Conservation (phyloP, 2,797 vertebrate species). For the Fratercula arctica region DNA sequence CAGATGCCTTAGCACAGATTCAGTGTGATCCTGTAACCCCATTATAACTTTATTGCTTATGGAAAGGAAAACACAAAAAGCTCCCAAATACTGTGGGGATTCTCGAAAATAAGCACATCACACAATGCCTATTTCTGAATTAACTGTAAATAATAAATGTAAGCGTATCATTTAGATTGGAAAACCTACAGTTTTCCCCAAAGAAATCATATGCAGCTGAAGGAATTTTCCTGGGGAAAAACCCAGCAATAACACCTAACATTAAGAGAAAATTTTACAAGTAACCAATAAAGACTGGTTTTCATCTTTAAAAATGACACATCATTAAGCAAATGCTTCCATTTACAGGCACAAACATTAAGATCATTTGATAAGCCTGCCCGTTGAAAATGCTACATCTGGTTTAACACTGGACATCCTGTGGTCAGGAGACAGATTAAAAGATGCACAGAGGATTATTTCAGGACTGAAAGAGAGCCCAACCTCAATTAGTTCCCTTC, state of each 20-base stretch:
- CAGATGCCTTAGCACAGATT: constrained; percentile 58
- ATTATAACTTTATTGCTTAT: constrained; percentile 46
- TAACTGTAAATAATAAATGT: constrained; percentile 39
- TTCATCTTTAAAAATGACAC: background rate
- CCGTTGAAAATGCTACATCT: background rate
- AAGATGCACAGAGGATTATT: background rate
- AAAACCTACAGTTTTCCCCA: background rate
- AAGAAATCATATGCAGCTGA: background rate
- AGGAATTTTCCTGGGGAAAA: constrained; percentile 15
- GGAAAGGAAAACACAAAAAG: constrained; percentile 37
- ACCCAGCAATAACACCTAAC: background rate
- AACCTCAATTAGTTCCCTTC: background rate
- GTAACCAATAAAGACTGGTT: background rate
- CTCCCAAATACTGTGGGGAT: constrained; percentile 16
- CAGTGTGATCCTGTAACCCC: constrained; percentile 46
- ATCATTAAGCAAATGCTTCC: background rate
- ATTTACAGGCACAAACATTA: background rate
- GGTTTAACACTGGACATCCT: background rate
- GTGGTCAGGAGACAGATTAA: background rate
- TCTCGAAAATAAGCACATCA: background rate
- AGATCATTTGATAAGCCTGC: background rate
- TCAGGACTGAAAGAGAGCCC: background rate
- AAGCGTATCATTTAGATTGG: background rate
- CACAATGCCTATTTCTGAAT: constrained; percentile 16
- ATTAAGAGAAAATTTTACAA: background rate